Evolutionary conservation across 2,888 invertebrate genomes (phyloP), one percentile per base, ranked within the genome.

Genomic region (Oscheius sp.): DNA sequence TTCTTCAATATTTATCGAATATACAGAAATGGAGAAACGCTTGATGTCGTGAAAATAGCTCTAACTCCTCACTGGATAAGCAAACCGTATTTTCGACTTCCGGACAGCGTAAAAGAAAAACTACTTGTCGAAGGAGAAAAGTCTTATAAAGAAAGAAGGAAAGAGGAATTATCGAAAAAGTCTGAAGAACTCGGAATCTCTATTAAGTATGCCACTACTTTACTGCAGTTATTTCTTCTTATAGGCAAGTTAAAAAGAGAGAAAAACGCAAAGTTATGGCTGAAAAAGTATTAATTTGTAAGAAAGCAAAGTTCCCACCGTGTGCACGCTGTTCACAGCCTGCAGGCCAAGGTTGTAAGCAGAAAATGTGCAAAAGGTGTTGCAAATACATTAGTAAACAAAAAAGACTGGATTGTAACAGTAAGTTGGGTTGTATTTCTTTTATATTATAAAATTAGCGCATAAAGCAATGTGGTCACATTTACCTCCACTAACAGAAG

Each of bases 31-130:
- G 65, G 52, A 33, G 17, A 17, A 10, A 46, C 45, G 3, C 69
- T 78, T 70, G 73, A 79, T 31, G 65, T 72, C 3, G 50, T 72
- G 2, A 72, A 79, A 70, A 78, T 84, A 12, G 75, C 77, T 20
- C 67, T 68, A 17, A 76, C 78, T 29, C 82, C 84, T 6, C 82
- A 83, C 61, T 85, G 81, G 80, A 70, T 84, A n/a, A 77, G 78
- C 23, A 84, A 85, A 67, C 85, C 85, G 3, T 85, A 85, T 69
- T 75, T 84, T 52, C 71, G 84, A 15, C 72, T 83, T 39, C 68
- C 74, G n/a, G 79, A 79, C 61, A 74, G 74, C n/a, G 72, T 74
- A 10, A 75, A 69, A 50, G 77, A 79, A 42, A 42, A 67, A 37
- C 58, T 73, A 8, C 68, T 71, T 2, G 67, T 25, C 6, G 73